Percentiles rank a stretch among this genome's conserved stretches.
phyloP scores from a whole-genome alignment of 1,140 invertebrate species.

The Cotesia chilonis region DNA sequence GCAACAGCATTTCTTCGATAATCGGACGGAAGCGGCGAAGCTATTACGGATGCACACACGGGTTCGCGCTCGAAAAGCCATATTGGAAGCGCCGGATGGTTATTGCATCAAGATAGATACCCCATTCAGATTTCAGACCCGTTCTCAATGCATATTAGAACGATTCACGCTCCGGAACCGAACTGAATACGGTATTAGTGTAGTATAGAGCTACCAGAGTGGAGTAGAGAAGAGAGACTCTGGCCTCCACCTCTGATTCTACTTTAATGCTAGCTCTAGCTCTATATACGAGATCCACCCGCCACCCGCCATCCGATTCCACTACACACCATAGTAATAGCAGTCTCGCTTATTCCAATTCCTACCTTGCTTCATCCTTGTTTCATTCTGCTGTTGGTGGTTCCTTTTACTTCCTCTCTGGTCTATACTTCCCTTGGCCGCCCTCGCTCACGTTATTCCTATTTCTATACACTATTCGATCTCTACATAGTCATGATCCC shows the following conservation, averaged over 20 bases:
- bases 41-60: slow-evolving; percentile 32
- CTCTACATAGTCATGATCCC: slow-evolving; percentile 41
- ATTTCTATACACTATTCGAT: slow-evolving; percentile 32
- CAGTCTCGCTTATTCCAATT: slow-evolving; percentile 23
- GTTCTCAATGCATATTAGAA: slow-evolving; percentile 46
- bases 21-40: slow-evolving; percentile 27
- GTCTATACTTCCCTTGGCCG: neutral
- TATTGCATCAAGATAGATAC: slow-evolving; percentile 47
- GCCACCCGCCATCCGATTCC: neutral
- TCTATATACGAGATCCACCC: slow-evolving; percentile 1
- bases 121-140: slow-evolving; percentile 45
- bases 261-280: too few species aligned
- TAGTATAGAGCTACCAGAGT: slow-evolving; percentile 17
- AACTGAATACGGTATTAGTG: slow-evolving; percentile 52
- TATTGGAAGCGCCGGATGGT: slow-evolving; percentile 47
- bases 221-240: neutral
- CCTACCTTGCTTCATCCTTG: slow-evolving; percentile 14
- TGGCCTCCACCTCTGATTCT: too few species aligned
- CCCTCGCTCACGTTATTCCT: slow-evolving; percentile 4
- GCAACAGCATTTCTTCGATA: slow-evolving; percentile 13
- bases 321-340: neutral
- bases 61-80: slow-evolving; percentile 32
- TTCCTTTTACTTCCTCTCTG: slow-evolving; percentile 1
- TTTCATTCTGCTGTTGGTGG: slow-evolving; percentile 6
- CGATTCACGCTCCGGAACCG: slow-evolving; percentile 48